Conservation (phyloP, 2,888 invertebrate species). For the Antheraea yamamai region DNA sequence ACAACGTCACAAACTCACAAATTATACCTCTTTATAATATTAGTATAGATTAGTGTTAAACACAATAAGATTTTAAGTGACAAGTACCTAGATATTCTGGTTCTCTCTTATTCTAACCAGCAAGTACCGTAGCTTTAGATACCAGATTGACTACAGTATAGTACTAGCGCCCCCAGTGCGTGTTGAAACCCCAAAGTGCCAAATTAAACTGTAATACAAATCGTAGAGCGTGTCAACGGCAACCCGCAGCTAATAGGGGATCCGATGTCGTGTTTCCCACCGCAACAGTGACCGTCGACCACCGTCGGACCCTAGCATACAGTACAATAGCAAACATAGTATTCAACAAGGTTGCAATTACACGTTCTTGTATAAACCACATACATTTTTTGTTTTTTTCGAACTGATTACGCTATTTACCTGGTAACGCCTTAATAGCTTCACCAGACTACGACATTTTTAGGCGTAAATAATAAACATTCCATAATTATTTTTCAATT, state of each 20-base stretch:
- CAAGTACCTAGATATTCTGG: too few species aligned
- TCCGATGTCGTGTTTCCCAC: slow-evolving; percentile 2
- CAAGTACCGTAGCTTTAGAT: background rate
- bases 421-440: too few species aligned
- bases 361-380: background rate
- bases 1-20: too few species aligned
- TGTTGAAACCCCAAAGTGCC: slow-evolving; percentile 18
- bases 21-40: too few species aligned
- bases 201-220: slow-evolving; percentile 54
- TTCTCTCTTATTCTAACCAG: background rate
- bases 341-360: background rate
- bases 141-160: background rate
- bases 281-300: background rate
- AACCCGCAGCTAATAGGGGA: background rate
- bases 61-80: too few species aligned
- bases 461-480: background rate
- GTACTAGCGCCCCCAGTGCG: background rate
- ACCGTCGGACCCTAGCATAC: background rate
- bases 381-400: too few species aligned
- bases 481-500: background rate
- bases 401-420: too few species aligned
- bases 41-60: too few species aligned
- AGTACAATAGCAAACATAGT: background rate
- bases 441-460: too few species aligned
- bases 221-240: slow-evolving; percentile 24